A percentile compares a stretch with the other conserved stretches of the same genome.
Conservation (phyloP, 30 jellyfish, hydroid and myxozoan genomes). For the Hydractinia symbiolongicarpus region DNA sequence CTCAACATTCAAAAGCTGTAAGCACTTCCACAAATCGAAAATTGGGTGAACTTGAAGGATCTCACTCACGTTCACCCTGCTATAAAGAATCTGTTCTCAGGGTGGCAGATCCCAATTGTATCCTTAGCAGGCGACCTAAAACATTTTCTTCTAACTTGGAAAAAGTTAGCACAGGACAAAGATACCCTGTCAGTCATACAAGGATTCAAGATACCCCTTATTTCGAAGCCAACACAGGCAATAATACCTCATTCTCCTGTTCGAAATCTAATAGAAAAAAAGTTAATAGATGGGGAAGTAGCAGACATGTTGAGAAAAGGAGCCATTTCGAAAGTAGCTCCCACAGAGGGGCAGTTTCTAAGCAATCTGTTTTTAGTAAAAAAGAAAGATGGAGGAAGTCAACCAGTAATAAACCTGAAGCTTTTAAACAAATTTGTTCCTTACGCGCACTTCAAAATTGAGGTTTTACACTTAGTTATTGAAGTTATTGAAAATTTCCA, state of each 20-base stretch:
- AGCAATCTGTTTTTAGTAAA: neutral
- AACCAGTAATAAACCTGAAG: neutral
- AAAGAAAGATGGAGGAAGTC: slow-evolving; percentile 8
- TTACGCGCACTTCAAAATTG: neutral
- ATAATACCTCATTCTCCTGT: neutral
- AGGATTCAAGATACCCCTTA: slow-evolving; percentile 1
- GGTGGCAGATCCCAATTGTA: neutral
- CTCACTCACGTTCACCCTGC: slow-evolving; percentile 2
- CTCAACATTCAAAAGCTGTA: neutral
- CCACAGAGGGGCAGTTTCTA: too few relatives aligned
- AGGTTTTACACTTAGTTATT: neutral
- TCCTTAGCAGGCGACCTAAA: neutral
- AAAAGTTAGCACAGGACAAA: neutral
- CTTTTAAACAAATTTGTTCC: slow-evolving; percentile 3
- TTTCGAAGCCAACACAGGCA: neutral
- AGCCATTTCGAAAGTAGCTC: too few relatives aligned
- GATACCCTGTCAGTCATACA: slow-evolving; percentile 1
- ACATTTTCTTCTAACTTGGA: neutral
- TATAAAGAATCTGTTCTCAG: neutral
- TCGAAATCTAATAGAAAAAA: neutral
- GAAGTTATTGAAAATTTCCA: neutral
- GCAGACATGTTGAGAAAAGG: too few relatives aligned
- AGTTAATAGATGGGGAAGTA: neutral
- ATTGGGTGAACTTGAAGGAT: slow-evolving; percentile 12
- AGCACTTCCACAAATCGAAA: neutral